Evolutionary conservation across 2,888 invertebrate species (phyloP).

Genomic region (Pristionchus fissidentatus): DNA sequence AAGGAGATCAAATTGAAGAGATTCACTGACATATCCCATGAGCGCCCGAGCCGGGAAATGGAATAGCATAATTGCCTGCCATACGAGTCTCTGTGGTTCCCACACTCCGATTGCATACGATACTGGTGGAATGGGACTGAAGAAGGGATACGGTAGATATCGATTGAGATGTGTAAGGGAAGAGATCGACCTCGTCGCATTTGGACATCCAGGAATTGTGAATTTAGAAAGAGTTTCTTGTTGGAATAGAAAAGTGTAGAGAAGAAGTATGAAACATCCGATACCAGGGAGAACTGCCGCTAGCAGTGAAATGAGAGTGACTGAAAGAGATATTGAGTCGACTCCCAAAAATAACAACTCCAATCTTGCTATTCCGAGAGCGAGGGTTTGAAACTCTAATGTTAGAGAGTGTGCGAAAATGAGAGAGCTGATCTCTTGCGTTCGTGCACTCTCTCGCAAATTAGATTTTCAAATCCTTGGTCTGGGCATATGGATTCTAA

Average conservation of each 20-base stretch:
- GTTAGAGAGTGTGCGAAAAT: neutral
- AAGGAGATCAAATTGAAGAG: neutral
- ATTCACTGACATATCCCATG: conserved; percentile 34
- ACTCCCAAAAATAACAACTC: too few relatives aligned
- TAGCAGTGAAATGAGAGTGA: conserved; percentile 59
- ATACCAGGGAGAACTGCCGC: conserved; percentile 72
- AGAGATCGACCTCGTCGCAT: neutral
- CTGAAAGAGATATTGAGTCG: too few relatives aligned
- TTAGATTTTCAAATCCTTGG: too few relatives aligned
- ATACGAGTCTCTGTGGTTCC: conserved; percentile 72
- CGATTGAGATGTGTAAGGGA: neutral
- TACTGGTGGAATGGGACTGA: conserved; percentile 71
- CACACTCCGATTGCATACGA: conserved; percentile 74
- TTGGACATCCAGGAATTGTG: conserved; percentile 45
- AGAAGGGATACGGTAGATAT: conserved; percentile 40
- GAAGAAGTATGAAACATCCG: conserved; percentile 63
- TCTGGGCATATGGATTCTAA: too few relatives aligned
- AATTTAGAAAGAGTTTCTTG: neutral
- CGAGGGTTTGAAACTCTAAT: too few relatives aligned
- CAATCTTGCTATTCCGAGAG: too few relatives aligned
- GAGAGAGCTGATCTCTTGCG: neutral
- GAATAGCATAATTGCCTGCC: conserved; percentile 70
- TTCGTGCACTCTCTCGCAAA: too few relatives aligned
- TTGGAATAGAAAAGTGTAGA: conserved; percentile 76
- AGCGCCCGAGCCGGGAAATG: conserved; percentile 71